Conservation (phyloP, 2,797 vertebrate genomes). For the Poliocrania exsul region DNA sequence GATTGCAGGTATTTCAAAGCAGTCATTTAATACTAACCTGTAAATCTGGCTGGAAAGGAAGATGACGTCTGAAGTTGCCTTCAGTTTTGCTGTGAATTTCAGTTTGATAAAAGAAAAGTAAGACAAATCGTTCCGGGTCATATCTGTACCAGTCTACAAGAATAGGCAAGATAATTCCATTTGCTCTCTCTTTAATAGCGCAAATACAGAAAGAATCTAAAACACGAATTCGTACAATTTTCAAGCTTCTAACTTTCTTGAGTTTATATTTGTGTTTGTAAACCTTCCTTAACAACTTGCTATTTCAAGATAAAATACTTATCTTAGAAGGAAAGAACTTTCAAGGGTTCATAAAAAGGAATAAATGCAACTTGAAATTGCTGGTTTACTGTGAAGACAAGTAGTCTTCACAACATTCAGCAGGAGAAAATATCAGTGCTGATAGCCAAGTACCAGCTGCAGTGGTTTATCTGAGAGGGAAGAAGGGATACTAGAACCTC, state of each 20-base stretch:
- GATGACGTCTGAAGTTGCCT: not conserved
- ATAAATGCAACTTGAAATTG: not conserved
- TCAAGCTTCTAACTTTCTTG: not conserved
- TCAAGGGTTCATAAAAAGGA: not conserved
- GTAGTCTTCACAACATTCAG: not conserved
- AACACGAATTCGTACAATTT: rapidly evolving
- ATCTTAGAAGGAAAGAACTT: not conserved
- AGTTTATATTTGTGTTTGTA: not conserved
- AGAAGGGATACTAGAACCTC: not conserved
- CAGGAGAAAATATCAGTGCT: not conserved
- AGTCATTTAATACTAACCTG: not conserved
- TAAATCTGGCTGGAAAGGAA: not conserved
- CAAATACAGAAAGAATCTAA: not conserved
- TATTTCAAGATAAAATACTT: not conserved
- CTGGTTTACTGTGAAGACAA: not conserved
- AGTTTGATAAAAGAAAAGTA: not conserved
- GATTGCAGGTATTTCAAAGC: not conserved
- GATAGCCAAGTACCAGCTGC: not conserved
- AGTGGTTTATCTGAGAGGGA: not conserved
- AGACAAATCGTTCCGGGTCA: not conserved
- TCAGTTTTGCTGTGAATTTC: not conserved
- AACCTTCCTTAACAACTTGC: not conserved
- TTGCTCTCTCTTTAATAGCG: not conserved
- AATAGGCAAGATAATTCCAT: not conserved
- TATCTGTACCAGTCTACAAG: not conserved